Percentiles rank a stretch among this genome's conserved stretches.
phyloP scores from a whole-genome alignment of 92 coral and sea anemone genomes.

The Muricea muricata region DNA sequence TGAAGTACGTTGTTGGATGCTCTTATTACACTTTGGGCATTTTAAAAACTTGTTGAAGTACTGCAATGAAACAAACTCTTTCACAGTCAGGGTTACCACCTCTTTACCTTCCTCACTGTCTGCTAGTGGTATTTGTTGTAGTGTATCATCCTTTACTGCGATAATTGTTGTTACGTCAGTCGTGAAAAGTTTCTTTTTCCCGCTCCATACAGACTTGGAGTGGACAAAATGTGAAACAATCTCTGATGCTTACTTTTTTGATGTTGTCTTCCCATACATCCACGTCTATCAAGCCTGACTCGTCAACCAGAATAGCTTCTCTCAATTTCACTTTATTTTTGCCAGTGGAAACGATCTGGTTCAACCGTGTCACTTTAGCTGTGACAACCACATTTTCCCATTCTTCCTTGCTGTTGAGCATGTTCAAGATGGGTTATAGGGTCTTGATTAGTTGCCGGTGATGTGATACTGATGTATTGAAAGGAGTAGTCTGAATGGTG shows the following conservation, averaged over 20 bases:
- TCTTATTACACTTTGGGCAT: constrained; percentile 60
- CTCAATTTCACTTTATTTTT: constrained; percentile 56
- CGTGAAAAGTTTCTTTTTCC: constrained; percentile 59
- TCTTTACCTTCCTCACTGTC: constrained; percentile 27
- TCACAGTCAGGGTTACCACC: constrained; percentile 36
- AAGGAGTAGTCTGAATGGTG: too few species aligned
- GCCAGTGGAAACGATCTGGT: constrained; percentile 53
- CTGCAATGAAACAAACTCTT: constrained; percentile 48
- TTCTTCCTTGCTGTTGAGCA: too few species aligned
- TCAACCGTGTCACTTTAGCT: constrained; percentile 47
- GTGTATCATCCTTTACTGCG: constrained; percentile 52
- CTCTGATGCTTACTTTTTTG: constrained; percentile 36
- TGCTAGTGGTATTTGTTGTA: constrained; percentile 49
- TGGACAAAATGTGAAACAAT: constrained; percentile 43
- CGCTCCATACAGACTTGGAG: constrained; percentile 52
- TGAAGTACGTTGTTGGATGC: constrained; percentile 50
- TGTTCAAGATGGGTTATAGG: too few species aligned
- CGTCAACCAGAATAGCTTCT: constrained; percentile 64
- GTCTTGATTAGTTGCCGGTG: too few species aligned
- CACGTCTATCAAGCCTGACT: constrained; percentile 48
- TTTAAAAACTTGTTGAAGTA: constrained; percentile 63
- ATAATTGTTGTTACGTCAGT: constrained; percentile 23
- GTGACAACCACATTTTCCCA: too few species aligned
- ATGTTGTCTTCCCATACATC: constrained; percentile 68
- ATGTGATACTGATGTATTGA: too few species aligned